Evolutionary conservation across 2,113 vertebrate genomes (phyloP).

Genomic region (Mobula hypostoma): DNA sequence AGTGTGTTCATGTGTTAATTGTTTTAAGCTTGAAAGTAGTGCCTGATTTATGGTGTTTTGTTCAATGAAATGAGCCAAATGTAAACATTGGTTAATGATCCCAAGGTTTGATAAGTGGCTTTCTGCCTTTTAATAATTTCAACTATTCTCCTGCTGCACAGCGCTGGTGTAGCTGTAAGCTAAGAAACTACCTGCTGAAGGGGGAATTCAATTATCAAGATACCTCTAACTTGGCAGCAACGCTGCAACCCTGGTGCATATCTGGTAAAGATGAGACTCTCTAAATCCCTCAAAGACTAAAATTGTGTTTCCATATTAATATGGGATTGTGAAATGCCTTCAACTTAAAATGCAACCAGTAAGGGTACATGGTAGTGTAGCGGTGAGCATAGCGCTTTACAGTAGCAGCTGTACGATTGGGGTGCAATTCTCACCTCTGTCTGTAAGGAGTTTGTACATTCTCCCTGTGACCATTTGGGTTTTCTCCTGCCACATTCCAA

Average conservation of each 20-base stretch:
- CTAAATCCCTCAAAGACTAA: background rate
- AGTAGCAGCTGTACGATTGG: too few relatives aligned
- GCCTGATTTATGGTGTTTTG: slow-evolving; percentile 18
- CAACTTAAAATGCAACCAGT: background rate
- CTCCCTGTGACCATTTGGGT: too few relatives aligned
- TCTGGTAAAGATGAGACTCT: background rate
- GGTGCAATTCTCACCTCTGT: too few relatives aligned
- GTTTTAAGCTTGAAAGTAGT: background rate
- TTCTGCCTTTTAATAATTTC: slow-evolving; percentile 26
- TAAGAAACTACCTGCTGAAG: background rate
- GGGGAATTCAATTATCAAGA: background rate
- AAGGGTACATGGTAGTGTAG: too few relatives aligned
- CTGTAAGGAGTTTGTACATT: too few relatives aligned
- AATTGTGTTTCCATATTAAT: background rate
- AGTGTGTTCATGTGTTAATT: slow-evolving; percentile 26
- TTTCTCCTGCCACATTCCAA: too few relatives aligned
- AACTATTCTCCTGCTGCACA: background rate
- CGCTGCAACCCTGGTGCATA: background rate
- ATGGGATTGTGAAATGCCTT: background rate
- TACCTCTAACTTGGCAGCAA: background rate
- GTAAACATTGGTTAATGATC: slow-evolving; percentile 31
- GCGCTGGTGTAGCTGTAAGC: background rate
- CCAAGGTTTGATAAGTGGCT: background rate
- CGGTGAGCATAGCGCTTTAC: too few relatives aligned
- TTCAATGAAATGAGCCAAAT: slow-evolving; percentile 23